These are phyloP conservation scores for Hypena proboscidalis DNA, from an alignment of 2,888 invertebrate genomes.

Conservation along the genomic window DNA sequence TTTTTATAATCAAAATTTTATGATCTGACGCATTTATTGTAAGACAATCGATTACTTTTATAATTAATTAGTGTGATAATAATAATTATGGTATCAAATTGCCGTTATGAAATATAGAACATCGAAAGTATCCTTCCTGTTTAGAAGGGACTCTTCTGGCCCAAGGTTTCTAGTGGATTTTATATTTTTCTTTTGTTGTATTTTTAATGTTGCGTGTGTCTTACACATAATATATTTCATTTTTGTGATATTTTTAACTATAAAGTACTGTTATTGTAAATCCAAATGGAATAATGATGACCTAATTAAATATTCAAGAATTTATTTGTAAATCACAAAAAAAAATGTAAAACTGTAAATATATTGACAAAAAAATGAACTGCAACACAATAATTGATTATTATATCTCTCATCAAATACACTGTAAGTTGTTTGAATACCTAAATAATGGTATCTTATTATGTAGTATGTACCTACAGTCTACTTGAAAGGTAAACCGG, in stretches of 20 bases:
- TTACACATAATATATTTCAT: conserved; percentile 86
- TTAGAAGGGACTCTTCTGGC: conserved; percentile 84
- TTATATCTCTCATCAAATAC: conserved; percentile 81
- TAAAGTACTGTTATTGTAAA: conserved; percentile 86
- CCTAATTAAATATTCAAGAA: conserved; percentile 86
- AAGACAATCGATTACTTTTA: conserved; percentile 85
- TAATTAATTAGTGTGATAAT: conserved; percentile 85
- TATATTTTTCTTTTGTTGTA: conserved; percentile 85
- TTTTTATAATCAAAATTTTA: conserved; percentile 84
- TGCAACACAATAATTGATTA: conserved; percentile 84
- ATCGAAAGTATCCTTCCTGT: conserved; percentile 86
- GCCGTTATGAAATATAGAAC: conserved; percentile 83
- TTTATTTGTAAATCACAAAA: conserved; percentile 86
- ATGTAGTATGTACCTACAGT: conserved; percentile 78
- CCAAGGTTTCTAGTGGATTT: conserved; percentile 85
- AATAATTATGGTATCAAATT: conserved; percentile 83
- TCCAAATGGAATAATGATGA: conserved; percentile 84
- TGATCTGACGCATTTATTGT: conserved; percentile 86
- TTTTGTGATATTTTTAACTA: conserved; percentile 87
- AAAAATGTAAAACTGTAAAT: conserved; percentile 86
- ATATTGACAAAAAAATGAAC: conserved; percentile 84
- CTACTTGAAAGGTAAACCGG: conserved; percentile 81
- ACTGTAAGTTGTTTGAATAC: conserved; percentile 82
- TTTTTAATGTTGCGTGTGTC: conserved; percentile 86
- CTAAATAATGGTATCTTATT: conserved; percentile 77